Conservation (phyloP, 2,113 vertebrate species). For the Epinephelus lanceolatus region DNA sequence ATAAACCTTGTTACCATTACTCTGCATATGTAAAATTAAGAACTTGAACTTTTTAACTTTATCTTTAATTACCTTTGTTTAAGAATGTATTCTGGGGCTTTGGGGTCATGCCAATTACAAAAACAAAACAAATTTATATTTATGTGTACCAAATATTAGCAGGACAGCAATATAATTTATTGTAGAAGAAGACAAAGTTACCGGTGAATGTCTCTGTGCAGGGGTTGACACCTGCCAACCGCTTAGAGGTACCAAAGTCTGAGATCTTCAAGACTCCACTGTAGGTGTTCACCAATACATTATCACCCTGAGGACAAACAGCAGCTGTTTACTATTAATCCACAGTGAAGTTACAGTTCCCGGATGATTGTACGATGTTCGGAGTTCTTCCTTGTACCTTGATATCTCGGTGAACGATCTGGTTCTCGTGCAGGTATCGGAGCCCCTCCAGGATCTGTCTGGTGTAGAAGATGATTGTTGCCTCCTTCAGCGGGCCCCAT, state of each 20-base stretch:
- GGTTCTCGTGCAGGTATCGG: slow-evolving; percentile 97
- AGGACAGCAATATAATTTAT: no score
- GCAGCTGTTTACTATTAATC: background rate
- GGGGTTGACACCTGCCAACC: slow-evolving; percentile 93
- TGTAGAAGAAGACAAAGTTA: slow-evolving; percentile 55
- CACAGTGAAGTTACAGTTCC: background rate
- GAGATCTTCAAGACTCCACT: slow-evolving; percentile 95
- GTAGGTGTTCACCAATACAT: slow-evolving; percentile 94
- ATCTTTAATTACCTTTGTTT: no score
- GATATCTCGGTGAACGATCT: slow-evolving; percentile 98
- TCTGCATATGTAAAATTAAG: no score
- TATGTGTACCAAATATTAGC: no score
- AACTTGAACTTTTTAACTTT: no score
- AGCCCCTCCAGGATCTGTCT: slow-evolving; percentile 98
- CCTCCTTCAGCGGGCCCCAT: slow-evolving; percentile 98
- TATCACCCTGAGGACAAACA: slow-evolving; percentile 85
- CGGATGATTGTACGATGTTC: no score
- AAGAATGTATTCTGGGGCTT: no score
- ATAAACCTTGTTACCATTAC: no score
- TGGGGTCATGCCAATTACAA: no score
- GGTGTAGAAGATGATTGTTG: slow-evolving; percentile 98
- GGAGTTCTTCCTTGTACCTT: slow-evolving; percentile 85
- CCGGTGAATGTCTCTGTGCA: slow-evolving; percentile 94
- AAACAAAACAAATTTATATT: no score
- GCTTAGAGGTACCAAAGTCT: slow-evolving; percentile 94